A percentile compares a stretch with the other conserved stretches of the same genome.
phyloP scores from a whole-genome alignment of 1,140 invertebrate species.

The Reticulitermes speratus region DNA sequence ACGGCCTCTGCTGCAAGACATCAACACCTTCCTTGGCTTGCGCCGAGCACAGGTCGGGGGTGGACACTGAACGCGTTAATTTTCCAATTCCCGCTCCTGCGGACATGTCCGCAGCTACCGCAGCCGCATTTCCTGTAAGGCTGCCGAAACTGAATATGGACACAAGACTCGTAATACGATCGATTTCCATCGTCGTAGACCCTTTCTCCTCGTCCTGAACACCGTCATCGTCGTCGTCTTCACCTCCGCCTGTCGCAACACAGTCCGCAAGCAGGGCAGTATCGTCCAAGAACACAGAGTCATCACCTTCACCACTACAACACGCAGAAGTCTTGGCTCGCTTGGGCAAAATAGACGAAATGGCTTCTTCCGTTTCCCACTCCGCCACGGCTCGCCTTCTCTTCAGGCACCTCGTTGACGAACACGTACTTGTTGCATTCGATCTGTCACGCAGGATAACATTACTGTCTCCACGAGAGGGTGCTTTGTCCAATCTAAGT shows the following conservation, averaged over 20 bases:
- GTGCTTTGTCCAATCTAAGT: conserved; percentile 50
- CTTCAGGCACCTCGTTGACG: conserved; percentile 44
- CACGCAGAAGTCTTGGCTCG: conserved; percentile 37
- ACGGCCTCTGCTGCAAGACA: conserved; percentile 49
- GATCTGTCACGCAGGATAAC: conserved; percentile 38
- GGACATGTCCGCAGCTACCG: conserved; percentile 30
- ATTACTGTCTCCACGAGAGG: conserved; percentile 39
- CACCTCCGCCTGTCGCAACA: conserved; percentile 40
- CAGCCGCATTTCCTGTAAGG: conserved; percentile 33
- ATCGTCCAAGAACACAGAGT: conserved; percentile 48
- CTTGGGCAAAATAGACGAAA: conserved; percentile 54
- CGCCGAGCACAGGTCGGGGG: conserved; percentile 53
- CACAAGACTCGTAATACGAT: conserved; percentile 55
- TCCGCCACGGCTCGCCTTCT: conserved; percentile 48
- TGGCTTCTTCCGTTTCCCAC: conserved; percentile 55
- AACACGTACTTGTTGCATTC: conserved; percentile 30
- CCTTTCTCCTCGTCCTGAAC: conserved; percentile 42
- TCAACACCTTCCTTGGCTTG: conserved; percentile 52
- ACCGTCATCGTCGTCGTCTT: conserved; percentile 40
- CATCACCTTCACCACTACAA: conserved; percentile 37
- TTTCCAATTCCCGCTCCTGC: conserved; percentile 40
- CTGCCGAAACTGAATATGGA: conserved; percentile 58
- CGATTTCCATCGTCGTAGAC: conserved; percentile 53
- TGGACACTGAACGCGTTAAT: conserved; percentile 50
- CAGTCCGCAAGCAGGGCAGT: conserved; percentile 44